These are phyloP conservation scores for Harmothoe impar DNA, from an alignment of 2,888 invertebrate genomes.

Conservation along the genomic window DNA sequence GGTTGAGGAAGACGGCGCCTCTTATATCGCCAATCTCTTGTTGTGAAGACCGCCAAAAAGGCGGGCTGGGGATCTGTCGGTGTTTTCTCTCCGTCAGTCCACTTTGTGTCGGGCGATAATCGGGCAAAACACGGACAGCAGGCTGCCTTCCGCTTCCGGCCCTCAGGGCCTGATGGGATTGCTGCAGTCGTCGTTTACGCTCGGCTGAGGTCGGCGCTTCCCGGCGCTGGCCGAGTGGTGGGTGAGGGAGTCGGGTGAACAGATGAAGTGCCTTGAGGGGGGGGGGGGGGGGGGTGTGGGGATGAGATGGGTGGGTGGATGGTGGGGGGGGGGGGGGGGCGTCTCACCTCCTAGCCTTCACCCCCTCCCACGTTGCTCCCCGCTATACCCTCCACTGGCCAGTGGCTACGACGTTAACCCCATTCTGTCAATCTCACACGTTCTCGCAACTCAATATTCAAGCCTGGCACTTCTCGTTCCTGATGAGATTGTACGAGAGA, in stretches of 20 bases:
- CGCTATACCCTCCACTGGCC: no score
- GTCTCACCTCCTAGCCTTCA: not conserved
- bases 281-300: not conserved
- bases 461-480: not conserved
- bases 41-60: not conserved
- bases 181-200: constrained; percentile 19
- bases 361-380: not conserved
- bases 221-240: not conserved
- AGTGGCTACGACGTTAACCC: not conserved
- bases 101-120: constrained; percentile 29
- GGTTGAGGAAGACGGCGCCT: no score
- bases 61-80: not conserved
- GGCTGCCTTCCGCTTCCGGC: not conserved
- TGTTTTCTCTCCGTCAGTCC: constrained; percentile 10
- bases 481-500: constrained; percentile 2
- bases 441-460: not conserved
- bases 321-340: not conserved
- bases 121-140: not conserved
- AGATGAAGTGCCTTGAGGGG: not conserved
- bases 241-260: not conserved
- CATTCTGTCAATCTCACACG: constrained; percentile 23
- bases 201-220: not conserved
- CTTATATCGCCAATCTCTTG: no score
- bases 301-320: not conserved
- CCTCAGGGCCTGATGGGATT: not conserved